phyloP scores from a whole-genome alignment of 2,113 vertebrate species.

The Neopipo cinnamomea region DNA sequence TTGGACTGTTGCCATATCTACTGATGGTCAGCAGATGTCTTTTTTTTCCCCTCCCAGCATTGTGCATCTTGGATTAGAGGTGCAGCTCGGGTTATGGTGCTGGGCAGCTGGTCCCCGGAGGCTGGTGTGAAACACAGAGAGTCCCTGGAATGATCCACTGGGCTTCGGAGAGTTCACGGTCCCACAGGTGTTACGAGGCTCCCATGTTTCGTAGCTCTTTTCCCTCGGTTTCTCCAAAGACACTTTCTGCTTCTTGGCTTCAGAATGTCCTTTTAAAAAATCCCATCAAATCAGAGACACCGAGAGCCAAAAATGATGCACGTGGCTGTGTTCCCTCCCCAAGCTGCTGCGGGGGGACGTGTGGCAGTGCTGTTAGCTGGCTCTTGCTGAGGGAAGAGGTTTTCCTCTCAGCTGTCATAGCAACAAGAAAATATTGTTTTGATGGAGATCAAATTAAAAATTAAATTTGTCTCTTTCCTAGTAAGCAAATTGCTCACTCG shows the following conservation, averaged over 20 bases:
- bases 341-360: background rate
- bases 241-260: background rate
- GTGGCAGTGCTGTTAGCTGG: background rate
- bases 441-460: slow-evolving; percentile 50
- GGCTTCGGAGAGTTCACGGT: rapidly evolving
- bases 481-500: slow-evolving; percentile 41
- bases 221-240: background rate
- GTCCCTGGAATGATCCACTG: rapidly evolving
- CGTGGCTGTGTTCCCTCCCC: background rate
- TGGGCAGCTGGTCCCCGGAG: background rate
- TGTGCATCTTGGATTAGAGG: background rate
- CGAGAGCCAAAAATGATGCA: background rate
- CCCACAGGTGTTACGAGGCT: rapidly evolving
- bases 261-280: background rate
- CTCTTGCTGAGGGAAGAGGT: background rate
- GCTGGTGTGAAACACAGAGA: background rate
- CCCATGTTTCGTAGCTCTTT: background rate
- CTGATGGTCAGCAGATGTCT: slow-evolving; percentile 43
- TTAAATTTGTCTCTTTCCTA: slow-evolving; percentile 39
- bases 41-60: background rate
- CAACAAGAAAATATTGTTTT: slow-evolving; percentile 63
- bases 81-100: background rate
- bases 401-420: slow-evolving; percentile 53
- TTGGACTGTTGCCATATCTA: slow-evolving; percentile 48
- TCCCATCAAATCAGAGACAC: background rate